Percentiles rank a stretch among this genome's conserved stretches.
Conservation (phyloP, 2,113 vertebrate species). For the Pandion haliaetus region DNA sequence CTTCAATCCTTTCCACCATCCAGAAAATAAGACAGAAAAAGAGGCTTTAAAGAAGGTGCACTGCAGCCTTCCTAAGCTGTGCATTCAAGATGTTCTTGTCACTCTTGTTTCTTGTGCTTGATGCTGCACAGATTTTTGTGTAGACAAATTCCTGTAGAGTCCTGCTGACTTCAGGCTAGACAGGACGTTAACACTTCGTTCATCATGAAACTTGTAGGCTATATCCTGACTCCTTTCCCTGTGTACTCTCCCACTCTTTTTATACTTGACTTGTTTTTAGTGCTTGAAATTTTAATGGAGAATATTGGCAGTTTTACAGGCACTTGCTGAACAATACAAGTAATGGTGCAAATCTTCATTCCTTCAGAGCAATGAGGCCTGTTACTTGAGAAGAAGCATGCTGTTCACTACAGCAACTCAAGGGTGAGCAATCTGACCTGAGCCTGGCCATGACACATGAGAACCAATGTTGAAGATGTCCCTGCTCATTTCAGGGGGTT, state of each 20-base stretch:
- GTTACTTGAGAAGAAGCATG: neutral
- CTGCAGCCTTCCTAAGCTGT: neutral
- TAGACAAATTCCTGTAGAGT: neutral
- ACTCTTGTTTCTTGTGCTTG: neutral
- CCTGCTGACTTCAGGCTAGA: neutral
- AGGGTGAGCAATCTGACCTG: neutral
- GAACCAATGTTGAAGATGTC: no score
- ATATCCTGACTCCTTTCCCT: neutral
- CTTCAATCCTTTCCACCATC: neutral
- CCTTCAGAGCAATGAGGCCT: neutral
- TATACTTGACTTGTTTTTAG: neutral
- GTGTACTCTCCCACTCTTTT: neutral
- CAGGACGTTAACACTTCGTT: neutral
- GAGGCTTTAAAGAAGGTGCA: neutral
- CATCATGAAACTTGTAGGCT: neutral
- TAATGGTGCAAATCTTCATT: neutral
- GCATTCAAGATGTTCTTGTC: neutral
- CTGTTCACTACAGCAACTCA: neutral
- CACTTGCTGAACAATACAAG: neutral
- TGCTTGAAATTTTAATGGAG: neutral
- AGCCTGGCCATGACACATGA: rapidly evolving
- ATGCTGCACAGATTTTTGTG: rapidly evolving
- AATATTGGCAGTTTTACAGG: rapidly evolving
- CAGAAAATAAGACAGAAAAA: neutral
- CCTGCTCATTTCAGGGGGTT: no score